phyloP scores from a whole-genome alignment of 2,113 vertebrate species.

The Pao palembangensis region DNA sequence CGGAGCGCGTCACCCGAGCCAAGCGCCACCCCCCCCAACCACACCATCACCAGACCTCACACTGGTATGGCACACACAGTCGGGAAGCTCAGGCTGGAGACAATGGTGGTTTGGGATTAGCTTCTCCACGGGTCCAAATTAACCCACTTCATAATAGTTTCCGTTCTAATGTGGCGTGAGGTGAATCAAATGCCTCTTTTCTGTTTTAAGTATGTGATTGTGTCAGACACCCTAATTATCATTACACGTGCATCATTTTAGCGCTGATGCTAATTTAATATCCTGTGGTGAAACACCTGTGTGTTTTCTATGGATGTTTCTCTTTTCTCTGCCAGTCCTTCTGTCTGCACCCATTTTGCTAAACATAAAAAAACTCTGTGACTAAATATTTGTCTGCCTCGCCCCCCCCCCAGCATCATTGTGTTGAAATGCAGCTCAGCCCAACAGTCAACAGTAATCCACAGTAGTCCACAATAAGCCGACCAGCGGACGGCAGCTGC shows the following conservation, averaged over 20 bases:
- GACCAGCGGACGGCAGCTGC: neutral
- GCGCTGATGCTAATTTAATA: neutral
- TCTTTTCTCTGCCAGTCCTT: too few species aligned
- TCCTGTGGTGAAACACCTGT: neutral
- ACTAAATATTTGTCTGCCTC: too few species aligned
- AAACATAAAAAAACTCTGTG: neutral
- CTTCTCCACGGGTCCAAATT: constrained; percentile 32
- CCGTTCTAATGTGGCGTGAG: constrained; percentile 24
- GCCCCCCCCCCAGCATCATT: too few species aligned
- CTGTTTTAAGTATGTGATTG: constrained; percentile 9
- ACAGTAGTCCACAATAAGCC: too few species aligned
- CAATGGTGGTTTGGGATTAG: constrained; percentile 41
- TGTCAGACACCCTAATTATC: neutral
- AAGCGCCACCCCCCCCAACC: neutral
- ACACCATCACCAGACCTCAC: neutral
- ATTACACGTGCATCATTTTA: neutral
- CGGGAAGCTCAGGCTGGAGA: constrained; percentile 11
- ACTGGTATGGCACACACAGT: constrained; percentile 8
- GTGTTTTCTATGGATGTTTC: too few species aligned
- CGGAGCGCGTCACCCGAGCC: constrained; percentile 42
- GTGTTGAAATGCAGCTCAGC: too few species aligned
- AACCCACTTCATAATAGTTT: constrained; percentile 31
- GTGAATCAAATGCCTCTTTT: constrained; percentile 25
- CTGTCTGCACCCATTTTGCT: too few species aligned
- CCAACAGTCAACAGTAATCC: neutral